Conservation (phyloP, 2,888 invertebrate species). For the Nesidiocoris tenuis region DNA sequence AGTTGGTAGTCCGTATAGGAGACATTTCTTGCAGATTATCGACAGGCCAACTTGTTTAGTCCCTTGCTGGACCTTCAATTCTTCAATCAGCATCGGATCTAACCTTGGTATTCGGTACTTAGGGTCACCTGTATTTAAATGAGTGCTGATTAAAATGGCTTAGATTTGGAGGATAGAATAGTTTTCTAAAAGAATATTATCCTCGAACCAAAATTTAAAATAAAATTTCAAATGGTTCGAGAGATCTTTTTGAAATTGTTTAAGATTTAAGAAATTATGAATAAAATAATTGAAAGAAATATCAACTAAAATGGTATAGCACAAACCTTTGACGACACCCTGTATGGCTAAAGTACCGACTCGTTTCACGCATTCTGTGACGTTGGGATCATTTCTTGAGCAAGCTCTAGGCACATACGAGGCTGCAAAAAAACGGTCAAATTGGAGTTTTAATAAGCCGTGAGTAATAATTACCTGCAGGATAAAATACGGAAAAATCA, state of each 20-base stretch:
- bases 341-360: constrained; percentile 50
- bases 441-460: too few species aligned
- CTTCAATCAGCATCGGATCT: constrained; percentile 50
- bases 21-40: constrained; percentile 50
- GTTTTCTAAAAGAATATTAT: too few species aligned
- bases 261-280: too few species aligned
- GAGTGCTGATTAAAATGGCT: too few species aligned
- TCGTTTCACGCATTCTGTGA: constrained; percentile 51
- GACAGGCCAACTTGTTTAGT: constrained; percentile 51
- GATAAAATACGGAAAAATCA: too few species aligned
- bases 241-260: too few species aligned
- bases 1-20: constrained; percentile 50
- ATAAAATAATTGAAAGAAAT: too few species aligned
- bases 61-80: constrained; percentile 51
- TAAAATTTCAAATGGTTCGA: too few species aligned
- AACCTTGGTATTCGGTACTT: constrained; percentile 51
- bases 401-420: constrained; percentile 51
- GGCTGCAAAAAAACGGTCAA: constrained; percentile 49
- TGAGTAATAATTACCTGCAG: too few species aligned
- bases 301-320: too few species aligned
- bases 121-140: constrained; percentile 49
- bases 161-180: too few species aligned
- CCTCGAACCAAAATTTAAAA: too few species aligned
- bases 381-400: constrained; percentile 50
- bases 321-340: constrained; percentile 49